These are phyloP conservation scores for Chrysemys picta DNA, from an alignment of 2,113 vertebrate genomes.

Conservation along the genomic window DNA sequence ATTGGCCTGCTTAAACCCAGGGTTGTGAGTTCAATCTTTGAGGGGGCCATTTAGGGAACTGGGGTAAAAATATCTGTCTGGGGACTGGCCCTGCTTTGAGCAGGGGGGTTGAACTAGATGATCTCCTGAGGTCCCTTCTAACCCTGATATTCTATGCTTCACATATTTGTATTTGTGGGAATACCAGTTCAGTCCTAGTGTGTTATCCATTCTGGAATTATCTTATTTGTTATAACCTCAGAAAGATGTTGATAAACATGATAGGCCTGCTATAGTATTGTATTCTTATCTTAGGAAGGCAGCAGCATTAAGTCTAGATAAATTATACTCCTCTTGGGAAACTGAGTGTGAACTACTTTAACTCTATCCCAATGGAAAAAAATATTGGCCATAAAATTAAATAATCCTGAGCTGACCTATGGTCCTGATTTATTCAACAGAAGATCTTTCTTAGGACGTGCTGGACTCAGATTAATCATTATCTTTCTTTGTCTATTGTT, in stretches of 20 bases:
- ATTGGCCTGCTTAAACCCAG: no score
- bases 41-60: no score
- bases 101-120: no score
- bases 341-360: not conserved
- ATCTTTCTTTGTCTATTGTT: not conserved
- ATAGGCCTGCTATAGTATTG: not conserved
- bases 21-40: no score
- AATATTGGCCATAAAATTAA: not conserved
- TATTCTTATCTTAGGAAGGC: not conserved
- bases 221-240: not conserved
- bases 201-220: not conserved
- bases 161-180: not conserved
- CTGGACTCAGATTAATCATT: not conserved
- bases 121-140: no score
- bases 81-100: no score
- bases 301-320: not conserved
- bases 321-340: not conserved
- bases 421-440: not conserved
- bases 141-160: not conserved
- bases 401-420: not conserved
- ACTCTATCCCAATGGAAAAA: not conserved
- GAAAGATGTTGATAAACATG: not conserved
- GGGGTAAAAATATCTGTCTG: no score
- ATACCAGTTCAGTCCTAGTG: not conserved
- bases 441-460: not conserved